Evolutionary conservation across 2,113 vertebrate genomes (phyloP).

Genomic region (Stomatorhinus ivindoensis): DNA sequence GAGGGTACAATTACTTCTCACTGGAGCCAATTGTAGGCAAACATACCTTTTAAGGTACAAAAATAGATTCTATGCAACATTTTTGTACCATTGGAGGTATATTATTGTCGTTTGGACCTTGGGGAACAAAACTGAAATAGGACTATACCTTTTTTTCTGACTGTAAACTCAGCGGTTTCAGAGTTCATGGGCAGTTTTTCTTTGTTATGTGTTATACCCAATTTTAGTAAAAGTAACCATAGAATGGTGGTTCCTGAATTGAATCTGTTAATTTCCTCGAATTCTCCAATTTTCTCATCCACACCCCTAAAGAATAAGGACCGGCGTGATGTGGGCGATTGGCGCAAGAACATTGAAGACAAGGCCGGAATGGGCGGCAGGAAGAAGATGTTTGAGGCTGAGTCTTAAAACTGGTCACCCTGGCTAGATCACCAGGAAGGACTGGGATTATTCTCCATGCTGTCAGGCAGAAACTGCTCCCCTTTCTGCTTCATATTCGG

Average conservation of each 20-base stretch:
- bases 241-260: not conserved
- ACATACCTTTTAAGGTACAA: not conserved
- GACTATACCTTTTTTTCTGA: not conserved
- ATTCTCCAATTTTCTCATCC: not conserved
- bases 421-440: not conserved
- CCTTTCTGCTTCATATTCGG: not conserved
- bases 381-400: slow-evolving; percentile 97
- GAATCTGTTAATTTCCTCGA: not conserved
- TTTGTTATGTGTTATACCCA: not conserved
- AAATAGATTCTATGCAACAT: not conserved
- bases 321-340: slow-evolving; percentile 77
- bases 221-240: not conserved
- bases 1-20: not conserved
- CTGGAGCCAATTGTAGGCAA: not conserved
- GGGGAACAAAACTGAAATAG: not conserved
- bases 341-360: slow-evolving; percentile 98
- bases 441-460: not conserved
- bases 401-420: slow-evolving; percentile 46
- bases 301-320: not conserved
- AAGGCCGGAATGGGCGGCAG: slow-evolving; percentile 91
- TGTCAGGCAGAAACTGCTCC: not conserved
- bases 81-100: not conserved
- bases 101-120: not conserved
- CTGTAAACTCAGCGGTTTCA: no score
- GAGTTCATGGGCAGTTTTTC: not conserved